Conservation (phyloP, 1,140 invertebrate species). For the Macrotrachela quadricornifera region DNA sequence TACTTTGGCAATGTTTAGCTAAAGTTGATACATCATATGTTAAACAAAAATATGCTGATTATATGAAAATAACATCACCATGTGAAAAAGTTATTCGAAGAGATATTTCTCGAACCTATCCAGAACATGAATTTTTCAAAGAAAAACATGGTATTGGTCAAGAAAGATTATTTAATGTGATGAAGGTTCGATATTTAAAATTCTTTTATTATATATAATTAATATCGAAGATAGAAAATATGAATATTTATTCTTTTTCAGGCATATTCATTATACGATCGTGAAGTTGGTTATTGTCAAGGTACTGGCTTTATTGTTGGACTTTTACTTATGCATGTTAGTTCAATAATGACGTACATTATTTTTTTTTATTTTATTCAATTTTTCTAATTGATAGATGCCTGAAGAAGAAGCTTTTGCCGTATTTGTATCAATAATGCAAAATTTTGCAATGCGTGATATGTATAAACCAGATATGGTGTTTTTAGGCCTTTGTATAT, state of each 20-base stretch:
- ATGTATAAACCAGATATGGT: conserved; percentile 75
- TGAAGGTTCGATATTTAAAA: background rate
- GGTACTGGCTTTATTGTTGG: conserved; percentile 83
- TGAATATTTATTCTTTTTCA: conserved; percentile 43
- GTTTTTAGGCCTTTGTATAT: background rate
- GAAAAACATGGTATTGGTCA: conserved; percentile 66
- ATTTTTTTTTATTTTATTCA: conserved; percentile 17
- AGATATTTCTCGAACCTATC: conserved; percentile 88
- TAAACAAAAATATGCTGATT: conserved; percentile 80
- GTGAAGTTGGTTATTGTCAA: conserved; percentile 73
- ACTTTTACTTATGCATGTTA: conserved; percentile 69
- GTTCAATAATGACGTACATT: conserved; percentile 16
- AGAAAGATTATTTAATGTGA: conserved; percentile 59
- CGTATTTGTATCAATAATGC: conserved; percentile 69
- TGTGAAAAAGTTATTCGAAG: conserved; percentile 85
- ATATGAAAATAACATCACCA: conserved; percentile 80
- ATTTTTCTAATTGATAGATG: conserved; percentile 40
- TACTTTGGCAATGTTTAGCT: conserved; percentile 87
- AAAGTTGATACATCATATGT: conserved; percentile 40
- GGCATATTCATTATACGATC: conserved; percentile 76
- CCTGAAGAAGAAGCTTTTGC: conserved; percentile 68
- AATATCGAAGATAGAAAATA: background rate
- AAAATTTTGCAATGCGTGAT: conserved; percentile 54
- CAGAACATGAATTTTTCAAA: conserved; percentile 70
- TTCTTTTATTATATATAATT: background rate